Evolutionary conservation across 2,113 vertebrate species (phyloP).

Genomic region (Ptyas mucosa): DNA sequence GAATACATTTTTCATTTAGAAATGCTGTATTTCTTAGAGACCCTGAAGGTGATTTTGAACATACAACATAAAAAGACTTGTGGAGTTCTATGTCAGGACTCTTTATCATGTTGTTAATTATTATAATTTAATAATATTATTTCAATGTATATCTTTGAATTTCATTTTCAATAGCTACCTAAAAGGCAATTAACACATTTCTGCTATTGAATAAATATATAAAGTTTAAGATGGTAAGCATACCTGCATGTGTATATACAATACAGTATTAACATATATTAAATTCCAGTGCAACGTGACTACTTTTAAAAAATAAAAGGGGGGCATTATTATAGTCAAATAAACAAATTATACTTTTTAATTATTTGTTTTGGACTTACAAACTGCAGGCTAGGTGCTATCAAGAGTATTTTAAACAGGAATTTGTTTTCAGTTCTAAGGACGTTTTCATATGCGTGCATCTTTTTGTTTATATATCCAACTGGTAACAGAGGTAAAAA

Average conservation of each 20-base stretch:
- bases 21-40: background rate
- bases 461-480: background rate
- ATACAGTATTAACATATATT: background rate
- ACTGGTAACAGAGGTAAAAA: background rate
- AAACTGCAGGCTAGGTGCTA: background rate
- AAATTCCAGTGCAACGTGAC: background rate
- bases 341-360: background rate
- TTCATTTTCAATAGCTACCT: background rate
- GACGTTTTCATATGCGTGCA: background rate
- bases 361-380: background rate
- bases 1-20: background rate
- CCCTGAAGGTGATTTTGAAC: background rate
- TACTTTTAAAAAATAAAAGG: background rate
- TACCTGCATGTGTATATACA: background rate
- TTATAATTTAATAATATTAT: background rate
- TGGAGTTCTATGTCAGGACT: background rate
- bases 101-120: background rate
- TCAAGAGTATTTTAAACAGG: background rate
- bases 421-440: background rate
- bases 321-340: background rate
- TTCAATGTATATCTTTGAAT: background rate
- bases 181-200: background rate
- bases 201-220: background rate
- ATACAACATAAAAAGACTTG: background rate
- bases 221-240: background rate